These are phyloP conservation scores for Hemichromis elongatus DNA, from an alignment of 2,113 vertebrate species.

Conservation along the genomic window DNA sequence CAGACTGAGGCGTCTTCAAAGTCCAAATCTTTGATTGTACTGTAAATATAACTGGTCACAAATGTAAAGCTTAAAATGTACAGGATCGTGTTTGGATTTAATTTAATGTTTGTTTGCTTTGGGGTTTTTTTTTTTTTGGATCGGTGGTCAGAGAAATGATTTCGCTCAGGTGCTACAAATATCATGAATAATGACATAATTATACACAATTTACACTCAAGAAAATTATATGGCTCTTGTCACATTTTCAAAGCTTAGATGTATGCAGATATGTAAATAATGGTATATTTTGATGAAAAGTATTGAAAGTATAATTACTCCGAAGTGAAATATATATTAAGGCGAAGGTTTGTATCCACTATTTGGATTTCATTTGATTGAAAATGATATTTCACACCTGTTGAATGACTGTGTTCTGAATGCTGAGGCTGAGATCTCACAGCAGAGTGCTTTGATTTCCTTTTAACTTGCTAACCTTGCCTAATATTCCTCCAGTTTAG, in stretches of 20 bases:
- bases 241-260: background rate
- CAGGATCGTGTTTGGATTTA: slow-evolving; percentile 53
- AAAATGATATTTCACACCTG: background rate
- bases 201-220: background rate
- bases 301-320: slow-evolving; percentile 14
- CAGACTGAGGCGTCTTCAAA: background rate
- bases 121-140: background rate
- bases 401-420: background rate
- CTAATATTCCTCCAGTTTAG: background rate
- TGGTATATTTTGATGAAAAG: slow-evolving; percentile 44
- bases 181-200: background rate
- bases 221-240: background rate
- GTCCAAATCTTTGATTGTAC: slow-evolving; percentile 51
- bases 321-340: slow-evolving; percentile 5
- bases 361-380: slow-evolving; percentile 6
- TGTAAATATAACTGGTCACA: slow-evolving; percentile 64
- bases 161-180: slow-evolving; percentile 54
- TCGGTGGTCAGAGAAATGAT: background rate
- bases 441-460: background rate
- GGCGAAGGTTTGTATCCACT: slow-evolving; percentile 36
- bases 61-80: slow-evolving; percentile 65
- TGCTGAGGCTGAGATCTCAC: background rate
- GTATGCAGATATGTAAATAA: slow-evolving; percentile 63
- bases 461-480: background rate
- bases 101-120: slow-evolving; percentile 25